Evolutionary conservation across 2,797 vertebrate species (phyloP), one percentile per base, ranked within the genome.

Genomic region (Scomberomorus guttatus): DNA sequence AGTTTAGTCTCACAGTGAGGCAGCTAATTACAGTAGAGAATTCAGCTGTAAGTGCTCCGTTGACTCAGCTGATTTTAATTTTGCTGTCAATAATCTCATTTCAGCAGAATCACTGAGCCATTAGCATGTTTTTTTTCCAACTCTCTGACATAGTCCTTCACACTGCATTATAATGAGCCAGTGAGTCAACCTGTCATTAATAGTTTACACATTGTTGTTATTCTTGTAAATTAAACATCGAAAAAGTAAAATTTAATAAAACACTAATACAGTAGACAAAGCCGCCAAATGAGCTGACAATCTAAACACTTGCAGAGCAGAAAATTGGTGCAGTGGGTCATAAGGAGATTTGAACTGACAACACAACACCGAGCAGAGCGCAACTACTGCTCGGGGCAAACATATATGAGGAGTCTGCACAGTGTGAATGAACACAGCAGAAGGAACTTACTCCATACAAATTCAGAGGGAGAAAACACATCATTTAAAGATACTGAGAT

Each of bases 311-410:
- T 68, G 48, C 75, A 80, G 74, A 71, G 76, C 67, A 86, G 54
- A 73, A 75, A 81, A 80, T 55, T 64, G 77, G 76, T 80, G 79
- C 76, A 86, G 62, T 79, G 73, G 80, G 71, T 87, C 82, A 82
- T 75, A 74, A 77, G 42, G 48, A 84, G 79, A 89, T 88, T 37
- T 71, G 75, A 90, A 80, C 67, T 86, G 85, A 90, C 87, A 86
- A 73, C 77, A 69, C 48, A 78, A 72, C 74, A 75, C 61, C 2
- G 5, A 82, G 51, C 59, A 73, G 72, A 75, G 54, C 20, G n/a
- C 75, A 55, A 11, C 1, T 7, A 66, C 66, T 27, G 72, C 72
- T 80, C 0, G 14, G 34, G 60, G 78, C 50, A 59, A 78, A 83
- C 66, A 62, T 72, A 62, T 46, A 86, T 62, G 61, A 79, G 75